These are phyloP conservation scores for Neopelma chrysocephalum DNA, from an alignment of 2,797 vertebrate species.

Conservation along the genomic window DNA sequence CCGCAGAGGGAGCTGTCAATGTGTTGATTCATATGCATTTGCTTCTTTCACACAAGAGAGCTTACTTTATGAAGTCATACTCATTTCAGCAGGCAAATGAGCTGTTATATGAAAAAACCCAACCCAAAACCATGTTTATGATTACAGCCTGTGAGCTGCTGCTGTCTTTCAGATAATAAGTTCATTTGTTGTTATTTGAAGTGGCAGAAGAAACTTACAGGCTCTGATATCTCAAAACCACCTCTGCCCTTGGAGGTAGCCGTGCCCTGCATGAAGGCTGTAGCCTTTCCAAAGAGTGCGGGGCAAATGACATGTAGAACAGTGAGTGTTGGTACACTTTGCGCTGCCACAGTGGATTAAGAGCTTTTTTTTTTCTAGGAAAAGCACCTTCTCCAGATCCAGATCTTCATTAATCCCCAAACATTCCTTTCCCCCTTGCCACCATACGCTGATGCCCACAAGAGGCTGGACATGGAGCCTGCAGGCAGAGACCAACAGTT, in stretches of 20 bases:
- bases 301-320: fast-evolving
- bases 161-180: not conserved
- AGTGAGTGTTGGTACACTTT: fast-evolving
- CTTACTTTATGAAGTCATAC: not conserved
- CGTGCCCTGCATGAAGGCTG: not conserved
- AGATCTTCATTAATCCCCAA: not conserved
- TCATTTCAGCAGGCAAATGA: not conserved
- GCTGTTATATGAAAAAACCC: not conserved
- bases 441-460: fast-evolving
- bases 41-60: not conserved
- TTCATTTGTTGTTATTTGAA: not conserved
- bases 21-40: fast-evolving
- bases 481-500: not conserved
- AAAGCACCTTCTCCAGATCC: not conserved
- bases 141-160: not conserved
- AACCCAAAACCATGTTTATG: not conserved
- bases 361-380: not conserved
- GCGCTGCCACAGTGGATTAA: not conserved
- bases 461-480: not conserved
- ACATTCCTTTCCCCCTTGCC: not conserved
- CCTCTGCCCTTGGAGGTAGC: not conserved
- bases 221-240: not conserved
- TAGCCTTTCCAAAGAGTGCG: fast-evolving
- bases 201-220: not conserved
- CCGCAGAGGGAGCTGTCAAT: not conserved